phyloP scores from a whole-genome alignment of 2,888 invertebrate genomes.

The Cephus pulcher region DNA sequence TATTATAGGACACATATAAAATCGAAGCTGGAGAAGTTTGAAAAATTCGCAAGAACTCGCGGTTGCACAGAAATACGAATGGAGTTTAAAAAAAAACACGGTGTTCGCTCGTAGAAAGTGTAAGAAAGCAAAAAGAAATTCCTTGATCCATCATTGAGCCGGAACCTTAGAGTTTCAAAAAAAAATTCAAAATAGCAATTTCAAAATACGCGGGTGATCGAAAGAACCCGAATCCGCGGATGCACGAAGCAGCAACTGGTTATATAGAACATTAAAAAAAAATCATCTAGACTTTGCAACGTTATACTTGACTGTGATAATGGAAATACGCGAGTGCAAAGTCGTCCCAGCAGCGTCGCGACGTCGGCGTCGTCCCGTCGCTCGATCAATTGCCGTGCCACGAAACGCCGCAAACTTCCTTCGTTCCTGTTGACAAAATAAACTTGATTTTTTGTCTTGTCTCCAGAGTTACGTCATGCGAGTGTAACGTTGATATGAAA shows the following conservation, averaged over 20 bases:
- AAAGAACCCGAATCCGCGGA: neutral
- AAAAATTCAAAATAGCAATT: neutral
- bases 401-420: neutral
- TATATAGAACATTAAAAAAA: neutral
- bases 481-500: neutral
- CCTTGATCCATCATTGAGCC: neutral
- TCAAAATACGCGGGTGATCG: neutral
- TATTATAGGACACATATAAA: neutral
- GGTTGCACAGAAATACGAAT: neutral
- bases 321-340: neutral
- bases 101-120: neutral
- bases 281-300: neutral
- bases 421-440: neutral
- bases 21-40: neutral
- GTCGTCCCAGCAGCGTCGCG: neutral
- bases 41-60: neutral
- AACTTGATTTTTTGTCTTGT: neutral
- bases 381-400: neutral
- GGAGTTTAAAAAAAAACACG: neutral
- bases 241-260: neutral
- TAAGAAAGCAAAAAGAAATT: neutral
- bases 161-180: neutral
- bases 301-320: constrained; percentile 6
- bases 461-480: neutral
- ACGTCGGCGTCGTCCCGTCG: neutral